Percentiles rank a stretch among this genome's conserved stretches.
Evolutionary conservation across 2,888 invertebrate species (phyloP).

Genomic region (Epinotia bilunana): DNA sequence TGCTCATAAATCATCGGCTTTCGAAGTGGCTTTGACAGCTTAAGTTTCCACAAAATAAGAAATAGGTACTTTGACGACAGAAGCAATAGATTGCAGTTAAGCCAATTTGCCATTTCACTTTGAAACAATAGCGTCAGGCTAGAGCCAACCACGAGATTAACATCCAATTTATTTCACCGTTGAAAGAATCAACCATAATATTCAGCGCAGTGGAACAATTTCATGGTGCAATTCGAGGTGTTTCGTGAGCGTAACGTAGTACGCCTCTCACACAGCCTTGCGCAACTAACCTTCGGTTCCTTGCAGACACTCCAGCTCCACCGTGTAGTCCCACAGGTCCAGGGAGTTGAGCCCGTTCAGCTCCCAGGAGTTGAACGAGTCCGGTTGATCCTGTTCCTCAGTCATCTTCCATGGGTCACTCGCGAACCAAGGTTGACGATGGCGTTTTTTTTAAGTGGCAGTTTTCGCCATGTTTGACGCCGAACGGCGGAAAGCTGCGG

Average conservation of each 20-base stretch:
- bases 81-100: neutral
- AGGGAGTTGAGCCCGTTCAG: slow-evolving; percentile 87
- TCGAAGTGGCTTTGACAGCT: neutral
- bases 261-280: slow-evolving; percentile 71
- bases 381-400: slow-evolving; percentile 77
- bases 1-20: neutral
- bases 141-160: slow-evolving; percentile 19
- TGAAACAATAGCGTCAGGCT: neutral
- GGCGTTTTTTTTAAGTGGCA: slow-evolving; percentile 58
- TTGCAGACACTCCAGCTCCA: slow-evolving; percentile 91
- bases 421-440: slow-evolving; percentile 62
- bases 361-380: slow-evolving; percentile 82
- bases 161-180: slow-evolving; percentile 30
- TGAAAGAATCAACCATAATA: slow-evolving; percentile 51
- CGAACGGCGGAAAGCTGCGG: slow-evolving; percentile 52
- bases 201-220: slow-evolving; percentile 58
- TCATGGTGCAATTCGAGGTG: slow-evolving; percentile 65
- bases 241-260: slow-evolving; percentile 51
- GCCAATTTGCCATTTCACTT: slow-evolving; percentile 1
- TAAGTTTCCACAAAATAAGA: neutral
- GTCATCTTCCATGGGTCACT: slow-evolving; percentile 68
- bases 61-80: neutral
- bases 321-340: slow-evolving; percentile 94
- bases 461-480: slow-evolving; percentile 64
- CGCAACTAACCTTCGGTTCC: slow-evolving; percentile 88